Conservation (phyloP, 2,797 vertebrate species). For the Dicrostonyx torquatus region DNA sequence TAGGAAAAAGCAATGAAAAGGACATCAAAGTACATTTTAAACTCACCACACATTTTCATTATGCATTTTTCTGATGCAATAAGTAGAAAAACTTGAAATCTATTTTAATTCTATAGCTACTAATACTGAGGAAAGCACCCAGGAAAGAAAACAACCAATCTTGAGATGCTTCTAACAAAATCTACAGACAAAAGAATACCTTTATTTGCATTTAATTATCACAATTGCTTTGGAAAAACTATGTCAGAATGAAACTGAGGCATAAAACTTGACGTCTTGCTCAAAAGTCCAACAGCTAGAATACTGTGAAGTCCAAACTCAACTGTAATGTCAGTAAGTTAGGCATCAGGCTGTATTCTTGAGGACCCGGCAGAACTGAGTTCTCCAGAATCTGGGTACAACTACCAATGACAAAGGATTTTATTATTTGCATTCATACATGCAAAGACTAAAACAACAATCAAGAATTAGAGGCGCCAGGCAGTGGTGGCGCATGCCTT, state of each 20-base stretch:
- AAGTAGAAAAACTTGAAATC: background rate
- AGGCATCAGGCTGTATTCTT: too few species aligned
- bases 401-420: accelerated
- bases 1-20: accelerated
- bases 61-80: background rate
- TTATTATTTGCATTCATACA: background rate
- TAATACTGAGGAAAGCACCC: background rate
- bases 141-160: background rate
- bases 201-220: background rate
- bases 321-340: background rate
- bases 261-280: background rate
- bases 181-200: too few species aligned
- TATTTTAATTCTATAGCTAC: background rate
- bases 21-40: background rate
- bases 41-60: background rate
- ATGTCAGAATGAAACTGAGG: background rate
- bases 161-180: background rate
- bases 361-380: background rate
- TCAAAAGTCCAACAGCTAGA: background rate
- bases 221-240: background rate
- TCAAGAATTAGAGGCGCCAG: background rate
- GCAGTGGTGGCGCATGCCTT: too few species aligned
- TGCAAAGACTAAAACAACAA: background rate
- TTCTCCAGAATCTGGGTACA: background rate
- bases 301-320: background rate